phyloP scores from a whole-genome alignment of 2,888 invertebrate species.

The Therioaphis trifolii region DNA sequence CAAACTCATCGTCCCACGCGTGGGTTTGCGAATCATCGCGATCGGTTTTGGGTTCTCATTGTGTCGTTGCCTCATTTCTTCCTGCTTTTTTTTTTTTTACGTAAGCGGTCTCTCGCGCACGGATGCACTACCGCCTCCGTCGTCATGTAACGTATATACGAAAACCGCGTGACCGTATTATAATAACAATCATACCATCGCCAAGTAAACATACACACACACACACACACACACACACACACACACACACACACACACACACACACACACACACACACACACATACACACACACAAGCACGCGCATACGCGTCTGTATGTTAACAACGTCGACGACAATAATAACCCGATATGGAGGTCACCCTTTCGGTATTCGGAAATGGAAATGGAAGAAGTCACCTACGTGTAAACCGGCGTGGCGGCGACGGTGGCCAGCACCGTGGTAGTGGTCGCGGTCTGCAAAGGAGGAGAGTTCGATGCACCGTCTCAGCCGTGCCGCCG shows the following conservation, averaged over 20 bases:
- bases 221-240: neutral
- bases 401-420: neutral
- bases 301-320: neutral
- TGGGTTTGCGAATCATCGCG: neutral
- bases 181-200: neutral
- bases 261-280: neutral
- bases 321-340: conserved; percentile 27
- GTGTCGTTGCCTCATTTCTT: neutral
- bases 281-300: neutral
- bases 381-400: conserved; percentile 48
- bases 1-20: conserved; percentile 24
- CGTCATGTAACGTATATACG: neutral
- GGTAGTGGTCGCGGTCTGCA: conserved; percentile 25
- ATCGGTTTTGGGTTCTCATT: neutral
- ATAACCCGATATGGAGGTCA: conserved; percentile 55
- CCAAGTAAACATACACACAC: neutral
- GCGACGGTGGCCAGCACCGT: conserved; percentile 12
- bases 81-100: no score
- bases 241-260: neutral
- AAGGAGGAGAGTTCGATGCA: conserved; percentile 58
- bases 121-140: neutral
- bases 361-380: conserved; percentile 42
- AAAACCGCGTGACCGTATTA: neutral
- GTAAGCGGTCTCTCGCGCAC: conserved; percentile 16
- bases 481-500: neutral